Percentiles rank a stretch among this genome's conserved stretches.
These are phyloP conservation scores for Sebastes wilsoni DNA, from an alignment of 2,797 vertebrate species.

Conservation along the genomic window DNA sequence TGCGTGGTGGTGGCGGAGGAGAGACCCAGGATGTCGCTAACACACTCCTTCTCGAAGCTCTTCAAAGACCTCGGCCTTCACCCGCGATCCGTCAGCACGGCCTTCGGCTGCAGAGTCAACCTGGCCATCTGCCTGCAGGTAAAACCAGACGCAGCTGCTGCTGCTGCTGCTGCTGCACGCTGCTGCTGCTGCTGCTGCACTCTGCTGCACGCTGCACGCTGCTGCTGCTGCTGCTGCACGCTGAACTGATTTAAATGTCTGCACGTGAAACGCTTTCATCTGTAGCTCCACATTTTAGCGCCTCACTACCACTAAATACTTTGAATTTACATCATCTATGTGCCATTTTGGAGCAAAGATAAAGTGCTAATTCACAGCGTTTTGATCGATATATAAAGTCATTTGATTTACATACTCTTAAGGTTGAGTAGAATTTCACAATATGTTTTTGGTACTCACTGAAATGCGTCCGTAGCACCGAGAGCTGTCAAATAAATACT, in stretches of 20 bases:
- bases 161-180: background rate
- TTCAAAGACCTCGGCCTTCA: slow-evolving; percentile 97
- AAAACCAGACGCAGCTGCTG: background rate
- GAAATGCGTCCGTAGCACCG: background rate
- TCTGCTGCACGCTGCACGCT: background rate
- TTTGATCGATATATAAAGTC: background rate
- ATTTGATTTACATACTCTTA: background rate
- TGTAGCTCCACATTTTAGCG: too few species aligned
- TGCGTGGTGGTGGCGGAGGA: slow-evolving; percentile 98
- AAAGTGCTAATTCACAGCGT: background rate
- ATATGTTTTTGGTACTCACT: background rate
- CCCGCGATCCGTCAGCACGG: slow-evolving; percentile 93
- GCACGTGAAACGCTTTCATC: too few species aligned
- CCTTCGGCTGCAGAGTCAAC: slow-evolving; percentile 96
- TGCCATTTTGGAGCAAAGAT: background rate
- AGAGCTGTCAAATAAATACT: too few species aligned
- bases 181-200: too few species aligned
- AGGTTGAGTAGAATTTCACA: background rate
- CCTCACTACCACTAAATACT: too few species aligned
- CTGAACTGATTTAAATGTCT: background rate
- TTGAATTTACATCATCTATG: background rate
- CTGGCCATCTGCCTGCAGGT: slow-evolving; percentile 97
- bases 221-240: too few species aligned
- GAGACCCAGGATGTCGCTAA: slow-evolving; percentile 92
- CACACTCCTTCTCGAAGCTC: slow-evolving; percentile 96